phyloP scores from a whole-genome alignment of 2,797 vertebrate species.

The Bovichtus variegatus region DNA sequence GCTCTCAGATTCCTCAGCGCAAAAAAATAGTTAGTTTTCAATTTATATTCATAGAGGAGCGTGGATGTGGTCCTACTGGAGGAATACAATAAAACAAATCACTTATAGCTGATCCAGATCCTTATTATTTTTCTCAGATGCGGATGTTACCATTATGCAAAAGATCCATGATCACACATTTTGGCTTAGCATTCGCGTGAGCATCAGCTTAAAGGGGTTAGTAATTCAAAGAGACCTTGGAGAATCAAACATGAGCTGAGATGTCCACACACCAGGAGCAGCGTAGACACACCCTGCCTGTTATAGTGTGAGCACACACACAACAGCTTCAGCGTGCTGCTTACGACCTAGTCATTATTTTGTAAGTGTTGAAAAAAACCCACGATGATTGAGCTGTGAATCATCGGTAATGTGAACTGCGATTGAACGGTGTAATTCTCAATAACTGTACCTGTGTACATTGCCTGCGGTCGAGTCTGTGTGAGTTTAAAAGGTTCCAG shows the following conservation, averaged over 20 bases:
- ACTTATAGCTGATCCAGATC: neutral
- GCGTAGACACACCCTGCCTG: neutral
- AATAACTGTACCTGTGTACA: neutral
- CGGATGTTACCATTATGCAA: neutral
- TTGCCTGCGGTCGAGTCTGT: neutral
- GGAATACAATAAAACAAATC: conserved; percentile 19
- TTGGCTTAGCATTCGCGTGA: neutral
- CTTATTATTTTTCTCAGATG: neutral
- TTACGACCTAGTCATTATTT: neutral
- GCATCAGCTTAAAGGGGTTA: neutral
- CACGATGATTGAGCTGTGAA: conserved; percentile 11
- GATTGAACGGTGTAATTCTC: neutral
- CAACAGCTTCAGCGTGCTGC: neutral
- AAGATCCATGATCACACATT: neutral
- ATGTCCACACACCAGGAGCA: neutral
- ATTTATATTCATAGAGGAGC: conserved; percentile 51
- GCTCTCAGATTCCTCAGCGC: conserved; percentile 23
- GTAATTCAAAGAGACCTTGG: no score
- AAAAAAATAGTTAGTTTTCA: conserved; percentile 30
- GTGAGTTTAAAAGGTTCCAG: neutral
- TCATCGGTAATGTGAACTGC: conserved; percentile 8
- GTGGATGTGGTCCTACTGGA: neutral
- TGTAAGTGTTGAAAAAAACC: neutral
- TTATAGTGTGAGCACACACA: neutral
- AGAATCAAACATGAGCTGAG: neutral